Evolutionary conservation across 2,888 invertebrate species (phyloP).

Genomic region (Seira musarum): DNA sequence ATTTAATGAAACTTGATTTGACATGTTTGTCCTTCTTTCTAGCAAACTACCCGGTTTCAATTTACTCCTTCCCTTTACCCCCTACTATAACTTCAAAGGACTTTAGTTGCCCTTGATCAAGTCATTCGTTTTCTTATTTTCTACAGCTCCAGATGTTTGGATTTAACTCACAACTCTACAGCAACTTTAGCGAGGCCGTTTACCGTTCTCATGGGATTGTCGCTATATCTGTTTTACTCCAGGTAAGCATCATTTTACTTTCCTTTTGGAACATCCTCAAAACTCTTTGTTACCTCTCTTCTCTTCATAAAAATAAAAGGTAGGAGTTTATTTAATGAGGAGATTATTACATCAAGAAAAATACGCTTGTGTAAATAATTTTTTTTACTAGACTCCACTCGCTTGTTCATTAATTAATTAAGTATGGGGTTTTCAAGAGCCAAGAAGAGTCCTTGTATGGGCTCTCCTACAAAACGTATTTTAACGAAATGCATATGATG

Average conservation of each 20-base stretch:
- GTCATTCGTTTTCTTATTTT: constrained; percentile 72
- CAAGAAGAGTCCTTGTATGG: not conserved
- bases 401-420: constrained; percentile 12
- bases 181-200: constrained; percentile 95
- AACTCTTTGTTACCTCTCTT: not conserved
- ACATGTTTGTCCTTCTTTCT: no score
- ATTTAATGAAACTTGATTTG: no score
- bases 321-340: constrained; percentile 19
- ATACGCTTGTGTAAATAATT: not conserved
- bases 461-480: not conserved
- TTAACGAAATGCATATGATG: not conserved
- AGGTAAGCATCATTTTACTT: constrained; percentile 77
- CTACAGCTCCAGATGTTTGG: constrained; percentile 99
- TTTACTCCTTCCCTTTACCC: no score
- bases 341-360: constrained; percentile 8
- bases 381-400: not conserved
- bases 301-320: no score
- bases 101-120: no score
- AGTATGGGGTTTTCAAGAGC: not conserved
- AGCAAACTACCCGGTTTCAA: no score
- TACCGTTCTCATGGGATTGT: constrained; percentile 96
- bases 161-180: constrained; percentile 97
- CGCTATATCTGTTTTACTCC: constrained; percentile 92
- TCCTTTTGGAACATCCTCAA: not conserved
- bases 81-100: no score